Evolutionary conservation across 2,797 vertebrate species (phyloP), one percentile per base, ranked within the genome.

Genomic region (Malurus splendens): DNA sequence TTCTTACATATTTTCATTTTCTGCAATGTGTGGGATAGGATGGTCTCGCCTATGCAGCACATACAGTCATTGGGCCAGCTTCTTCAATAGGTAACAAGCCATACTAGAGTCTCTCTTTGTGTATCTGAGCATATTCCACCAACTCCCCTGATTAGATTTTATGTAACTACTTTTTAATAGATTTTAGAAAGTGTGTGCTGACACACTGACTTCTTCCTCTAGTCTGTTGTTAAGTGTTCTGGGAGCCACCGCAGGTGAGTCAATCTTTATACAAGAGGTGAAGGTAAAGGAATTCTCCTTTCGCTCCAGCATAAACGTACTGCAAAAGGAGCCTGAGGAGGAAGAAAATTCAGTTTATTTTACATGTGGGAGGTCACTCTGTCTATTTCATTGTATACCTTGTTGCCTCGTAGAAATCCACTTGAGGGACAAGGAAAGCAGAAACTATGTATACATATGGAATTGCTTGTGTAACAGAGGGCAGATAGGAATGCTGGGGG

Each of bases 121-220:
- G 44, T 55, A 16, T 51, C 25, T 84, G 41, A 84, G 38, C 5
- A 2, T 66, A 17, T 55, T 76, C 30, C 18, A 38, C 14, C 45
- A 22, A 12, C 15, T 18, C 2, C 24, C 8, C 14, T 0, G 0
- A 14, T 41, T 33, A 17, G 36, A 14, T 39, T 65, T 82, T n/a
- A 44, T 6, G 0, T 62, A 45, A 66, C 62, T 0, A 1, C 20
- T 79, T 90, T 42, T 30, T 57, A 57, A 23, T 0, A 78, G 36
- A 30, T 30, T 47, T 79, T 3, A 61, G 33, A 25, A 84, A 82
- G 18, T 6, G 7, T 66, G 8, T 70, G 20, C 60, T 85, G 65
- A 59, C 27, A 71, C 13, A 45, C 45, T 48, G 23, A 44, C 28
- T 51, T 32, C 50, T 76, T 73, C 39, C 30, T 72, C 18, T 51